phyloP scores from a whole-genome alignment of 2,113 vertebrate genomes.

The Vidua chalybeata region DNA sequence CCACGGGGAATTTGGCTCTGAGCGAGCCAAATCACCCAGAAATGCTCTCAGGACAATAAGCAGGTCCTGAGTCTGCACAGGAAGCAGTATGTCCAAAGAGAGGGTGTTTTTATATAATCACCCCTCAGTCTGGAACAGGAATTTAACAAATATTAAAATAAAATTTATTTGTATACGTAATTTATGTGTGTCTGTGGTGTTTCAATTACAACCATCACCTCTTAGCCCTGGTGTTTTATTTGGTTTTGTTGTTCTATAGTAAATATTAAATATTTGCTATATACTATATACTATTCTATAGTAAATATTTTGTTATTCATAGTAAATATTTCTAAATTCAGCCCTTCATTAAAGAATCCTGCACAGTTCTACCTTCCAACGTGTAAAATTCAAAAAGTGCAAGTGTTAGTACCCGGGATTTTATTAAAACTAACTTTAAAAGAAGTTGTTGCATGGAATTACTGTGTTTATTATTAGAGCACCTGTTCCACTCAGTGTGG shows the following conservation, averaged over 20 bases:
- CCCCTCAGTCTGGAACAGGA: background rate
- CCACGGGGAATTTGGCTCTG: background rate
- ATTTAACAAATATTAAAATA: background rate
- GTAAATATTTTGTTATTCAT: too few relatives aligned
- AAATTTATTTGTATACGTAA: fast-evolving
- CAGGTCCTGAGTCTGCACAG: background rate
- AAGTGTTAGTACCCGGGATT: background rate
- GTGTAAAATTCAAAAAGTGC: background rate
- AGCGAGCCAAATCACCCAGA: background rate
- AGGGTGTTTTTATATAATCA: background rate
- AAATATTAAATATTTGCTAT: too few relatives aligned
- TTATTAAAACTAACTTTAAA: background rate
- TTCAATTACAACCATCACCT: background rate
- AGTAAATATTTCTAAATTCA: background rate
- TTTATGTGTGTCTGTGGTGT: background rate
- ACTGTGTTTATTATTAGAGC: fast-evolving
- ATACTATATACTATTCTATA: too few relatives aligned
- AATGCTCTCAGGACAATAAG: background rate
- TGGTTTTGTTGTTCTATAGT: background rate
- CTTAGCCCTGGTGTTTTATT: background rate
- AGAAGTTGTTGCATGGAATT: background rate
- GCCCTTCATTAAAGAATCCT: background rate
- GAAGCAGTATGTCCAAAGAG: background rate
- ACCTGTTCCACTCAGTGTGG: fast-evolving
- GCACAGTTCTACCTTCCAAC: fast-evolving